Conservation (phyloP, 2,888 invertebrate species). For the Philaethria dido region DNA sequence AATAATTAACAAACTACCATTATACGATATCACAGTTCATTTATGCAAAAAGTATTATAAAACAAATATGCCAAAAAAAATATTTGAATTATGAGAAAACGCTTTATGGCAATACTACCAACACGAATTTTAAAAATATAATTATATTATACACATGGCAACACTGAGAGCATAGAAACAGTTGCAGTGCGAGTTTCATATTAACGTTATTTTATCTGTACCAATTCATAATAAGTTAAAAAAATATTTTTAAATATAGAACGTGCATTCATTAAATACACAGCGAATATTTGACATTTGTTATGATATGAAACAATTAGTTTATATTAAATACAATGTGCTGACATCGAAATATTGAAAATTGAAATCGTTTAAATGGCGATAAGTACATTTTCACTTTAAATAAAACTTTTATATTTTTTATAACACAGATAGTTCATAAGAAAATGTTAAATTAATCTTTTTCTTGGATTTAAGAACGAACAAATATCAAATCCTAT, state of each 20-base stretch:
- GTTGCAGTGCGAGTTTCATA: slow-evolving; percentile 31
- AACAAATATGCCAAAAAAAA: slow-evolving; percentile 52
- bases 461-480: background rate
- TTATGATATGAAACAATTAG: slow-evolving; percentile 43
- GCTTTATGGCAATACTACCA: slow-evolving; percentile 59
- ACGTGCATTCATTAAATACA: slow-evolving; percentile 28
- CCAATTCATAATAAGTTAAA: slow-evolving; percentile 24
- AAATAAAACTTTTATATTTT: background rate
- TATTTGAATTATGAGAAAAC: slow-evolving; percentile 52
- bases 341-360: slow-evolving; percentile 61
- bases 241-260: slow-evolving; percentile 25
- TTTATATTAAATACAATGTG: slow-evolving; percentile 50
- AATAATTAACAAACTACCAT: slow-evolving; percentile 76
- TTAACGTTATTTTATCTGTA: slow-evolving; percentile 20
- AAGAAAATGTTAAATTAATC: slow-evolving; percentile 18
- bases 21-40: slow-evolving; percentile 83
- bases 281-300: slow-evolving; percentile 29
- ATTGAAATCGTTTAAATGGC: slow-evolving; percentile 42
- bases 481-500: background rate
- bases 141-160: slow-evolving; percentile 39
- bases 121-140: slow-evolving; percentile 30
- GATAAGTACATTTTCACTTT: slow-evolving; percentile 39
- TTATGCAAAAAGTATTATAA: slow-evolving; percentile 76
- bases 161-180: slow-evolving; percentile 39
- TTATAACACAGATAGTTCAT: slow-evolving; percentile 12